Evolutionary conservation across 2,113 vertebrate genomes (phyloP).

Genomic region (Mastomys natalensis): DNA sequence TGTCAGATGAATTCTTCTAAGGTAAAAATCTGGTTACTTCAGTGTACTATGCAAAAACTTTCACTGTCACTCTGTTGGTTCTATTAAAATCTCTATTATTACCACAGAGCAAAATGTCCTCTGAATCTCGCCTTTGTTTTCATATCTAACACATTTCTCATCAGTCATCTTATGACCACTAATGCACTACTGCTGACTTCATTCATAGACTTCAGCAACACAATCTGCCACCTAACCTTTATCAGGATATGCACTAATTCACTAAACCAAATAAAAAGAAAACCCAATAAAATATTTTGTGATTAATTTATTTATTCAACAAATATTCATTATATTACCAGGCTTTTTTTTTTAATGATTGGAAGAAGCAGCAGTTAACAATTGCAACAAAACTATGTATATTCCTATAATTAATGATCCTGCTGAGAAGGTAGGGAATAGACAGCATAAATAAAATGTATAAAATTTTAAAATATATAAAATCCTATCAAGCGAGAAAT

Average conservation of each 20-base stretch:
- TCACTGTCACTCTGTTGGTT: not conserved
- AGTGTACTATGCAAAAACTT: not conserved
- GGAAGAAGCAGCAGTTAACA: not conserved
- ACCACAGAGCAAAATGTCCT: not conserved
- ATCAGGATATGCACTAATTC: not conserved
- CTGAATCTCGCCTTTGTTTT: not conserved
- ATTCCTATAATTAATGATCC: not conserved
- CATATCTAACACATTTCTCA: not conserved
- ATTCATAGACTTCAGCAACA: not conserved
- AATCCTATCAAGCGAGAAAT: not conserved
- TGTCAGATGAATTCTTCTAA: not conserved
- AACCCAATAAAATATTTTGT: not conserved
- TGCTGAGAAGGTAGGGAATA: not conserved
- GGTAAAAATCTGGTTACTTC: not conserved
- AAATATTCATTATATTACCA: not conserved
- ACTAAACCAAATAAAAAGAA: not conserved
- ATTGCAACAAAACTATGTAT: not conserved
- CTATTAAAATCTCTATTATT: not conserved
- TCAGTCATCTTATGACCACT: not conserved
- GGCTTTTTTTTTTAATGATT: not conserved
- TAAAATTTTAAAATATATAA: not conserved
- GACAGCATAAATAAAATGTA: not conserved
- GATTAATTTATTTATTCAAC: not conserved
- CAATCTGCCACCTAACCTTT: not conserved
- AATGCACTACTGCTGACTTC: not conserved